These are phyloP conservation scores for Scophthalmus maximus DNA, from an alignment of 2,113 vertebrate genomes.

Conservation along the genomic window DNA sequence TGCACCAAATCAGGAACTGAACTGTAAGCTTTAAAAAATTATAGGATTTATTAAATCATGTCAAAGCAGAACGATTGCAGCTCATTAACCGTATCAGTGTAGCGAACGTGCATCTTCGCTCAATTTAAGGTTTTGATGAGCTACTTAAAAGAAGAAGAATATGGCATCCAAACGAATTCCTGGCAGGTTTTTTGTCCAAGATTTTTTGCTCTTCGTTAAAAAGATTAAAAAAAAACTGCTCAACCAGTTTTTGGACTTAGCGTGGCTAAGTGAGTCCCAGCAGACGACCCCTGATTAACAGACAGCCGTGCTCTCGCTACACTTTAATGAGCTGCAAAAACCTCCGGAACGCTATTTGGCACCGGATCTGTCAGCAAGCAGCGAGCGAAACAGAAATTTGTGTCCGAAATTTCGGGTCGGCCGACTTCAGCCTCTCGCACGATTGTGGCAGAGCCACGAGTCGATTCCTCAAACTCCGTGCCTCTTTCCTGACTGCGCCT, in stretches of 20 bases:
- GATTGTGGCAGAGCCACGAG: too few species aligned
- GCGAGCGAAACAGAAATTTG: background rate
- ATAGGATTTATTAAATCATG: background rate
- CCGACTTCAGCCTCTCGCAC: too few species aligned
- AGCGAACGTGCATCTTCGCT: background rate
- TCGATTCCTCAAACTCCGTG: too few species aligned
- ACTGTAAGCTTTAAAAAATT: too few species aligned
- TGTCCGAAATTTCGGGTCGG: background rate
- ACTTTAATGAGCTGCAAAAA: constrained; percentile 40
- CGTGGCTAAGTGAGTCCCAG: background rate
- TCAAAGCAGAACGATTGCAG: background rate
- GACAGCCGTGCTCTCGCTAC: background rate
- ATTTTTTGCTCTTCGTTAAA: background rate
- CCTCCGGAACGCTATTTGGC: constrained; percentile 8
- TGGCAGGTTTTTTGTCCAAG: background rate
- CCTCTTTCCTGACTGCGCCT: too few species aligned
- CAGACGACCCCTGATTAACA: background rate
- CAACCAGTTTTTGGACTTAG: background rate
- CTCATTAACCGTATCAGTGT: background rate
- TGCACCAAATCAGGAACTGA: too few species aligned
- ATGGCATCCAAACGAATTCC: background rate
- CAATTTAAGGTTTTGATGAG: background rate
- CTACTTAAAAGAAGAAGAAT: background rate
- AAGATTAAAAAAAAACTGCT: background rate
- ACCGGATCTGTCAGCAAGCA: constrained; percentile 8